These are phyloP conservation scores for Rhinoptilus africanus DNA, from an alignment of 2,113 vertebrate species.

Conservation along the genomic window DNA sequence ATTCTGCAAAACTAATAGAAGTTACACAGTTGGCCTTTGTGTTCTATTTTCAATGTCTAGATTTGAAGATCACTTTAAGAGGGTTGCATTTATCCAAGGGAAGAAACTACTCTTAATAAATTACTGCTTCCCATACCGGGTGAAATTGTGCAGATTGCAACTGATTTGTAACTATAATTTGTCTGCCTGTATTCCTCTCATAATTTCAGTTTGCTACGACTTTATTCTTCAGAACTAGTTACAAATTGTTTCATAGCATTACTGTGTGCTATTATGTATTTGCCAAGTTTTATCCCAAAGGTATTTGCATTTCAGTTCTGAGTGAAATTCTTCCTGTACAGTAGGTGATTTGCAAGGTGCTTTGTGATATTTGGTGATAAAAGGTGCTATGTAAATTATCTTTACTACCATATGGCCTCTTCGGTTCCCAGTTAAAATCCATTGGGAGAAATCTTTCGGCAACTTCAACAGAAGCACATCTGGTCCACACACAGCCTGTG, in stretches of 20 bases:
- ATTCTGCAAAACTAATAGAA: not conserved
- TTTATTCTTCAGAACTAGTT: not conserved
- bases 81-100: not conserved
- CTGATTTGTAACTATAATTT: not conserved
- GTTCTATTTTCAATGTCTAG: not conserved
- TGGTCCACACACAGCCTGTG: not conserved
- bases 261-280: not conserved
- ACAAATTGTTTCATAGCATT: not conserved
- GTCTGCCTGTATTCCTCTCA: not conserved
- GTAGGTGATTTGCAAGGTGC: constrained; percentile 6
- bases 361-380: constrained; percentile 47
- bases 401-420: constrained; percentile 25
- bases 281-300: constrained; percentile 6
- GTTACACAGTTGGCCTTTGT: not conserved
- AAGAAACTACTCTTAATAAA: not conserved
- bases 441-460: not conserved
- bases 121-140: not conserved
- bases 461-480: not conserved
- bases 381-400: constrained; percentile 33
- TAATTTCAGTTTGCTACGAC: not conserved
- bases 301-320: constrained; percentile 12
- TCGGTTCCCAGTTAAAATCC: not conserved
- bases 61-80: not conserved
- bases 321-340: not conserved
- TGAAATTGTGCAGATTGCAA: not conserved